Evolutionary conservation across 2,113 vertebrate genomes (phyloP), one percentile per base, ranked within the genome.

Genomic region (Myiagra hebetior): DNA sequence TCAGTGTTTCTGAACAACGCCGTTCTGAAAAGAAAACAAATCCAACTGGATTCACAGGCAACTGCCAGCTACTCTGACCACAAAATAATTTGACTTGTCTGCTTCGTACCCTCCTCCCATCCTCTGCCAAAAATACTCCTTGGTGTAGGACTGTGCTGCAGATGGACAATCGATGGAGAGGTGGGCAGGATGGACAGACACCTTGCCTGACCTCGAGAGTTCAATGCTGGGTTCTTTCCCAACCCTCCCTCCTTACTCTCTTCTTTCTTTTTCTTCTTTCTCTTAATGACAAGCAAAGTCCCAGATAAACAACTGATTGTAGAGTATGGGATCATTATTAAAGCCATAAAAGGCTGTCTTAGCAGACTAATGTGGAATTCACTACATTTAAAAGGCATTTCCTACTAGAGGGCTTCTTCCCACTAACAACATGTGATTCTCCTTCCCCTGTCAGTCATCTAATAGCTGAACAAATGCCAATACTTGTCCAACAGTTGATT

Each of bases 21-120:
- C 6, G 44, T 20, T 64, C 75, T 31, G 59, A 70, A 91, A 94
- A 57, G 70, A 85, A 96, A 96, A 91, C 72, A 92, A 96, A 97
- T 70, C 49, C 60, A 74, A 93, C 80, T 63, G 76, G 85, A 93
- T 94, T 90, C 6, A 5, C 82, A 78, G 57, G 56, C 46, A 55
- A 84, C 35, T 55, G 55, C 59, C 74, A 88, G 81, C 87, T 85
- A 63, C 65, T 85, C 74, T 3, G 7, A 69, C 94, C 87, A 91
- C 73, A 75, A 33, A 64, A 42, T 55, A 83, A 93, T 87, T 41
- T 3, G 5, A 73, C 72, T 74, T 70, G 84, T 72, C 87, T 96
- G 85, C 67, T 81, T 78, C 0, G 0, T 9, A 3, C 49, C 56
- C 30, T 70, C 50, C 49, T 95, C 52, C 72, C 1, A 5, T 33